Conservation (phyloP, 2,888 invertebrate genomes). For the Leucoptera coffeella region DNA sequence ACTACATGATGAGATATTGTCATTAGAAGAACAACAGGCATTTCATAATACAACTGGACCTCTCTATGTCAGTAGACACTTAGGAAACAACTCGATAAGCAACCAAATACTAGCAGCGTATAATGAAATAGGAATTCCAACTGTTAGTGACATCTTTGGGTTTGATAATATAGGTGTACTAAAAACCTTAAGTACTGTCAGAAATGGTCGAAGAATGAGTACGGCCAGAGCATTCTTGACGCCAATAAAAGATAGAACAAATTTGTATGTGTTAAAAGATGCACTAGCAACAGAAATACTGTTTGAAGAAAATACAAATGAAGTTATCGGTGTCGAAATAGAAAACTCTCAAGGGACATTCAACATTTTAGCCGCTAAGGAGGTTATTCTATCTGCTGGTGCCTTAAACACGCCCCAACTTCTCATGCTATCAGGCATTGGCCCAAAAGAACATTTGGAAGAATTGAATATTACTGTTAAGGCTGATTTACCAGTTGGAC, state of each 20-base stretch:
- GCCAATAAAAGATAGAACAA: constrained; percentile 14
- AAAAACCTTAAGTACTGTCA: constrained; percentile 64
- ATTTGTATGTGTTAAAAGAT: constrained; percentile 19
- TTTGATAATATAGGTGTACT: constrained; percentile 68
- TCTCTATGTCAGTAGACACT: no score
- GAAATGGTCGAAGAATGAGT: constrained; percentile 64
- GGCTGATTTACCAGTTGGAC: constrained; percentile 52
- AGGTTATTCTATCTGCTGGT: constrained; percentile 54
- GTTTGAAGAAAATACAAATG: constrained; percentile 23
- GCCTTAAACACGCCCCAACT: constrained; percentile 54
- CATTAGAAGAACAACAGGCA: no score
- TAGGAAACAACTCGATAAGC: constrained; percentile 9
- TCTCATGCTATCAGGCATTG: constrained; percentile 55
- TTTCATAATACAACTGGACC: no score
- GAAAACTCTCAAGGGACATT: no score
- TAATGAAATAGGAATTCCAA: constrained; percentile 43
- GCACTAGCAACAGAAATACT: constrained; percentile 30
- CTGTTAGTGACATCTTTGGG: constrained; percentile 64
- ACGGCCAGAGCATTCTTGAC: constrained; percentile 64
- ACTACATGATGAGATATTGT: constrained; percentile 9
- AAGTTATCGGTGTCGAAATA: constrained; percentile 20
- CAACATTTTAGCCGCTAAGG: constrained; percentile 45
- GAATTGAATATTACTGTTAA: constrained; percentile 29
- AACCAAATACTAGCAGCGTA: constrained; percentile 14
- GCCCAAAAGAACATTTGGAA: constrained; percentile 38